Evolutionary conservation across 1,140 invertebrate species (phyloP).

Genomic region (Eumeta japonica): DNA sequence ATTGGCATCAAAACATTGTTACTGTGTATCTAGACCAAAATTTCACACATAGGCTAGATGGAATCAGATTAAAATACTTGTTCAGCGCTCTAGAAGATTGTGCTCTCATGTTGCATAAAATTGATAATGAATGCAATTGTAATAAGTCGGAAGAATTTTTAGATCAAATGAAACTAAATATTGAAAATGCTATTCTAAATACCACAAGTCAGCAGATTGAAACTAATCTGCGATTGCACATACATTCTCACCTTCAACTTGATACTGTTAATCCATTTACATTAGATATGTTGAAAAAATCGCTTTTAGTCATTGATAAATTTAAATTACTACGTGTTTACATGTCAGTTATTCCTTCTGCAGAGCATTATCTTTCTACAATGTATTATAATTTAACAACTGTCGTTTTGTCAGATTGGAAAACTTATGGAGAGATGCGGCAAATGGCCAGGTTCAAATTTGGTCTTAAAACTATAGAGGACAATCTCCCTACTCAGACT

Average conservation of each 20-base stretch:
- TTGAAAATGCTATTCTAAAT: conserved; percentile 62
- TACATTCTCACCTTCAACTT: conserved; percentile 86
- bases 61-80: conserved; percentile 66
- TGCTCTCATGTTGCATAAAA: conserved; percentile 32
- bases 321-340: conserved; percentile 47
- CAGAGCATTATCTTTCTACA: conserved; percentile 90
- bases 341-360: conserved; percentile 54
- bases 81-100: conserved; percentile 67
- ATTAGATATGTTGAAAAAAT: conserved; percentile 51
- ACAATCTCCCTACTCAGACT: conserved; percentile 93
- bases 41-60: conserved; percentile 62
- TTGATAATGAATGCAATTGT: conserved; percentile 26
- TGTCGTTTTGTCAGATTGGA: conserved; percentile 96
- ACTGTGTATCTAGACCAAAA: conserved; percentile 75
- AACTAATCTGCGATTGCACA: conserved; percentile 85
- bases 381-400: conserved; percentile 98
- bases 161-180: conserved; percentile 27
- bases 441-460: conserved; percentile 87
- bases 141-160: conserved; percentile 34
- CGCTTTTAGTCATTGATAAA: conserved; percentile 58
- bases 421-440: conserved; percentile 95
- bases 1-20: conserved; percentile 78
- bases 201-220: conserved; percentile 85
- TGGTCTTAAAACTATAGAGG: conserved; percentile 78
- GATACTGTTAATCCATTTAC: conserved; percentile 77